Percentiles rank a stretch among this genome's conserved stretches.
Evolutionary conservation across 2,888 invertebrate species (phyloP).

Genomic region (Hoplodrina ambigua): DNA sequence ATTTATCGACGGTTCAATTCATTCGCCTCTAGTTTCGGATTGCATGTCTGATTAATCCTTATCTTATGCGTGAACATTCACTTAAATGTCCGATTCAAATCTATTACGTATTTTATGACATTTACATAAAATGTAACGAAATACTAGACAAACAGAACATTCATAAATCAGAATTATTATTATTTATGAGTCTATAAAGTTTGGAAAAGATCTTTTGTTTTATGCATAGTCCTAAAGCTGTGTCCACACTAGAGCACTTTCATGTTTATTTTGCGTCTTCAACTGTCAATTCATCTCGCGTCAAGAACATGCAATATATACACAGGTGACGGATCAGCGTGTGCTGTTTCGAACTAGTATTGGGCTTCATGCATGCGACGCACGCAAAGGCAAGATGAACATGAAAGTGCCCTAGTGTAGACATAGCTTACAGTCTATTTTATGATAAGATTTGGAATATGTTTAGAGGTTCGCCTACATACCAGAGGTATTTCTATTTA

Average conservation of each 20-base stretch:
- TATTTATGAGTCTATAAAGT: slow-evolving; percentile 46
- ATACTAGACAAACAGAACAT: slow-evolving; percentile 36
- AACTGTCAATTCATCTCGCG: too few species aligned
- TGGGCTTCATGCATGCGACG: too few species aligned
- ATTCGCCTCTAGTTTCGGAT: slow-evolving; percentile 28
- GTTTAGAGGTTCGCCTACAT: slow-evolving; percentile 10
- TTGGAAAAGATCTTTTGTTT: slow-evolving; percentile 46
- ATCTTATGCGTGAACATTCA: slow-evolving; percentile 51
- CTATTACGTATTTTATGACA: slow-evolving; percentile 46
- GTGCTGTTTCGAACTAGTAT: too few species aligned
- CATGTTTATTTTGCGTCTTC: too few species aligned
- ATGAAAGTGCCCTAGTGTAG: too few species aligned
- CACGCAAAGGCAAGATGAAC: too few species aligned
- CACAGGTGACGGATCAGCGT: too few species aligned
- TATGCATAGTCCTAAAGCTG: slow-evolving; percentile 5
- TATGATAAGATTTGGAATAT: slow-evolving; percentile 12
- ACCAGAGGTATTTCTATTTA: slow-evolving; percentile 19
- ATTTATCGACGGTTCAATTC: slow-evolving; percentile 38
- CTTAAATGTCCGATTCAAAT: slow-evolving; percentile 38
- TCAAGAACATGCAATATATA: too few species aligned
- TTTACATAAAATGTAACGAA: slow-evolving; percentile 39
- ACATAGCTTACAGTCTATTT: neutral
- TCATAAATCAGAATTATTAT: slow-evolving; percentile 41
- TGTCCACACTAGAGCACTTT: too few species aligned
- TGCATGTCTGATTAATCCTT: slow-evolving; percentile 44